These are phyloP conservation scores for Lepeophtheirus nordmannii DNA, from an alignment of 2,888 invertebrate genomes.

Conservation along the genomic window DNA sequence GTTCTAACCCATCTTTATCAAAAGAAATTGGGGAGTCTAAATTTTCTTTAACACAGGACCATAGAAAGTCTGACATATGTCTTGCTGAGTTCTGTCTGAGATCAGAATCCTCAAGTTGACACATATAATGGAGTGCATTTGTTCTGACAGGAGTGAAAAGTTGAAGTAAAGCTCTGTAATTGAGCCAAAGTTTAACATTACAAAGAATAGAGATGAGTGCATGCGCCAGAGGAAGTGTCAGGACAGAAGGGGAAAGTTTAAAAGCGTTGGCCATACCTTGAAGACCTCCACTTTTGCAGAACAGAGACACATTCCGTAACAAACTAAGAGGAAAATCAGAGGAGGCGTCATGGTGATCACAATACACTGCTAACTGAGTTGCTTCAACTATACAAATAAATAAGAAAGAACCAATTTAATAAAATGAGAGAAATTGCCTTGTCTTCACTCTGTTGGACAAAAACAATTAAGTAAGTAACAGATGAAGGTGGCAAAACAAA, in stretches of 20 bases:
- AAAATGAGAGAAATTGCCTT: neutral
- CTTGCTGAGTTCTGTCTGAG: slow-evolving; percentile 70
- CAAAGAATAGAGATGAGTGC: slow-evolving; percentile 78
- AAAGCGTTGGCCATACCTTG: slow-evolving; percentile 73
- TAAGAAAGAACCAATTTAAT: neutral
- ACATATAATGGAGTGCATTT: slow-evolving; percentile 79
- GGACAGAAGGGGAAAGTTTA: slow-evolving; percentile 54
- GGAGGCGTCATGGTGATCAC: slow-evolving; percentile 71
- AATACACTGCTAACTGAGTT: slow-evolving; percentile 57
- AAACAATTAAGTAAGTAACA: no score
- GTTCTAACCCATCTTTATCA: slow-evolving; percentile 68
- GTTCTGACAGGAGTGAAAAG: slow-evolving; percentile 71
- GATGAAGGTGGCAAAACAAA: no score
- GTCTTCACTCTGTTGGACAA: slow-evolving; percentile 31
- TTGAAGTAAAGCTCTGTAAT: slow-evolving; percentile 73
- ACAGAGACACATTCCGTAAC: slow-evolving; percentile 76
- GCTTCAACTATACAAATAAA: slow-evolving; percentile 47
- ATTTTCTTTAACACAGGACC: slow-evolving; percentile 20
- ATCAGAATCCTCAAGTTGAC: slow-evolving; percentile 78
- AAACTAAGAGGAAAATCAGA: slow-evolving; percentile 71
- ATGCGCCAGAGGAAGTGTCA: slow-evolving; percentile 77
- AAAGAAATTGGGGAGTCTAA: slow-evolving; percentile 49
- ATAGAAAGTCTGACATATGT: slow-evolving; percentile 57
- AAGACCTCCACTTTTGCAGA: slow-evolving; percentile 78
- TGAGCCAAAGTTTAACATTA: slow-evolving; percentile 82